phyloP scores from a whole-genome alignment of 2,797 vertebrate species.

The Danionella dracula region DNA sequence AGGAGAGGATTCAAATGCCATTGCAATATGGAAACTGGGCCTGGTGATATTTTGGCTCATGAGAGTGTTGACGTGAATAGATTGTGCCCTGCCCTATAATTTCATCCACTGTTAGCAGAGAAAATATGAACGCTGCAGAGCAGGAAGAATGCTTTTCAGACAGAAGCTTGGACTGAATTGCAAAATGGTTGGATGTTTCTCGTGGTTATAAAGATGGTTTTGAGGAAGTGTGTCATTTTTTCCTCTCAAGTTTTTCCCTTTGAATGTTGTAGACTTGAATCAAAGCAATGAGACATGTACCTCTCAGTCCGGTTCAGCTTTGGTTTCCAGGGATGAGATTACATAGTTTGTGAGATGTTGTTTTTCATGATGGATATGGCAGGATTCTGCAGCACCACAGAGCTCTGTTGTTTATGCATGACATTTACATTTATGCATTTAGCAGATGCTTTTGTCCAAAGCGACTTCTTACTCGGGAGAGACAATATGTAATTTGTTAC shows the following conservation, averaged over 20 bases:
- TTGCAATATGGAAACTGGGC: slow-evolving; percentile 7
- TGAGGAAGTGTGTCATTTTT: not conserved
- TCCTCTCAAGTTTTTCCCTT: slow-evolving; percentile 3
- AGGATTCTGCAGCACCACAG: not conserved
- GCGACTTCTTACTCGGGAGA: too few species aligned
- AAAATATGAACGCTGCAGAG: slow-evolving; percentile 7
- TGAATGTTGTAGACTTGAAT: slow-evolving; percentile 9
- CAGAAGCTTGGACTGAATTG: not conserved
- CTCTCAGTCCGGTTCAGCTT: not conserved
- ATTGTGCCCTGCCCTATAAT: not conserved
- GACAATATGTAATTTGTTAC: too few species aligned
- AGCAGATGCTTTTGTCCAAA: too few species aligned
- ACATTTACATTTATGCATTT: too few species aligned
- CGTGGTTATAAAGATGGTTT: not conserved
- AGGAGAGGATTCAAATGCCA: slow-evolving; percentile 6
- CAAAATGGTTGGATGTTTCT: not conserved
- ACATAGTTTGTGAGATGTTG: slow-evolving; percentile 12
- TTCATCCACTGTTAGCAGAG: slow-evolving; percentile 7
- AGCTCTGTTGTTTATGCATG: slow-evolving; percentile 1
- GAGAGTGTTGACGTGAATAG: not conserved
- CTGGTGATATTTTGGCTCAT: slow-evolving; percentile 14
- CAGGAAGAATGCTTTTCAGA: slow-evolving; percentile 11
- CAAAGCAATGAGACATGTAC: slow-evolving; percentile 18
- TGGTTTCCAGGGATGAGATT: slow-evolving; percentile 19
- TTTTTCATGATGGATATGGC: not conserved